phyloP scores from a whole-genome alignment of 1,140 invertebrate genomes.

The silkworm (Bombyx mori) region DNA sequence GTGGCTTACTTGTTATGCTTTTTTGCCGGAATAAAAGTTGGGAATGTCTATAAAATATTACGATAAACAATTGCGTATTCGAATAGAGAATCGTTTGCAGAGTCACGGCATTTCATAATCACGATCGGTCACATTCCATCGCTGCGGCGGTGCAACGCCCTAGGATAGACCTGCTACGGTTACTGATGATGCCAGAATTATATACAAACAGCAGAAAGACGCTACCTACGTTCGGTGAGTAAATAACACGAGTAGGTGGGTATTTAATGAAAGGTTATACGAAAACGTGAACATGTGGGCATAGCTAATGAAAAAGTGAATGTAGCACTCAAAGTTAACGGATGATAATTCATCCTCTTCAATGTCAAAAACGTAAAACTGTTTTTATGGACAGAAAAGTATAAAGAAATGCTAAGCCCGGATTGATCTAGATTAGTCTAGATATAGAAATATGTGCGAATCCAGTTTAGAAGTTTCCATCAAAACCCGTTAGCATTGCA shows the following conservation, averaged over 20 bases:
- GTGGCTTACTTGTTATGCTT: not conserved
- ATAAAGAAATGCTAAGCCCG: too few species aligned
- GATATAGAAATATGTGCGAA: too few species aligned
- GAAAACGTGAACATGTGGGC: not conserved
- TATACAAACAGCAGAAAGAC: not conserved
- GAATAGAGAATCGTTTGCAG: constrained; percentile 36
- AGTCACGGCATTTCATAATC: constrained; percentile 62
- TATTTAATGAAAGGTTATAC: not conserved
- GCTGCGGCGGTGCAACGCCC: constrained; percentile 52
- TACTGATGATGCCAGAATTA: constrained; percentile 37
- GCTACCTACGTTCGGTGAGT: too few species aligned
- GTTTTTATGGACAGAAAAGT: too few species aligned
- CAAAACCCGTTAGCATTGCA: constrained; percentile 33
- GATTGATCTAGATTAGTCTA: too few species aligned
- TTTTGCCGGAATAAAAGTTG: not conserved
- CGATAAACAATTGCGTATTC: constrained; percentile 34
- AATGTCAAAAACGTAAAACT: too few species aligned
- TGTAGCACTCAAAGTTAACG: too few species aligned
- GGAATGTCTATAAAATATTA: not conserved
- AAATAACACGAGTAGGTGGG: not conserved
- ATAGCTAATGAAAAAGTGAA: too few species aligned
- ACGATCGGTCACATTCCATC: constrained; percentile 61
- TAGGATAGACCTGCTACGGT: constrained; percentile 44
- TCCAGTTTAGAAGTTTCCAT: constrained; percentile 1
- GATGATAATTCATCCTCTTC: too few species aligned